phyloP scores from a whole-genome alignment of 2,797 vertebrate genomes.

The Etheostoma perlongum region DNA sequence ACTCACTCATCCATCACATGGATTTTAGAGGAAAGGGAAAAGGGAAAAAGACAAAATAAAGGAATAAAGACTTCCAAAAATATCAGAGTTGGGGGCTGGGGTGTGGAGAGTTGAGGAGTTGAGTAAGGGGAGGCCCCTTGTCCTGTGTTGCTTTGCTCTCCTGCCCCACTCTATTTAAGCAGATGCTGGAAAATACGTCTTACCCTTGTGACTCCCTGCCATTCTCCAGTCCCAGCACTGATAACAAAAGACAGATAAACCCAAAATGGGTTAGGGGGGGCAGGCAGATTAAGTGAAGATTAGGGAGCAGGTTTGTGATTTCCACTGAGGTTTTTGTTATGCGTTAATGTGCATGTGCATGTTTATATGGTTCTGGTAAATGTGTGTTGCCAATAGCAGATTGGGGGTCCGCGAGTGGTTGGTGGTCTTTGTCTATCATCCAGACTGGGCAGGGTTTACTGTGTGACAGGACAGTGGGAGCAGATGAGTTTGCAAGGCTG shows the following conservation, averaged over 20 bases:
- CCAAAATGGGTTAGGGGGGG: slow-evolving; percentile 49
- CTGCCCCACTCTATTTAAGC: slow-evolving; percentile 62
- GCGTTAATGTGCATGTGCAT: slow-evolving; percentile 50
- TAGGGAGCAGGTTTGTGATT: slow-evolving; percentile 74
- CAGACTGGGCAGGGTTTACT: slow-evolving; percentile 33
- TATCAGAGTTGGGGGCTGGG: slow-evolving; percentile 77
- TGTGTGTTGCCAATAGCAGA: slow-evolving; percentile 37
- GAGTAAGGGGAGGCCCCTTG: slow-evolving; percentile 73
- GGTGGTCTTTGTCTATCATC: slow-evolving; percentile 62
- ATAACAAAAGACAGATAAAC: slow-evolving; percentile 86
- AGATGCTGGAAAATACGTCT: slow-evolving; percentile 79
- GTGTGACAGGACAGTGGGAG: slow-evolving; percentile 47
- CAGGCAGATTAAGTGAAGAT: slow-evolving; percentile 71
- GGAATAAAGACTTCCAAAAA: slow-evolving; percentile 82
- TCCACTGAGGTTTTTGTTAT: slow-evolving; percentile 59
- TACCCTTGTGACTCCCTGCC: slow-evolving; percentile 76
- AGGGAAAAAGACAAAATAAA: slow-evolving; percentile 67
- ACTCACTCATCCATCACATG: slow-evolving; percentile 86
- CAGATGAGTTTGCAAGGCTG: slow-evolving; percentile 37
- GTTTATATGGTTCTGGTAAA: slow-evolving; percentile 52
- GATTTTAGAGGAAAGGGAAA: slow-evolving; percentile 83
- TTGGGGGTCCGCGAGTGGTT: slow-evolving; percentile 38
- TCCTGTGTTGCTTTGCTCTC: slow-evolving; percentile 49
- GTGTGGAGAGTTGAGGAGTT: slow-evolving; percentile 59
- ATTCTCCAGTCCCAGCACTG: slow-evolving; percentile 62